Evolutionary conservation across 1,140 invertebrate species (phyloP), one percentile per base, ranked within the genome.

Genomic region (Teleopsis dalmanni): DNA sequence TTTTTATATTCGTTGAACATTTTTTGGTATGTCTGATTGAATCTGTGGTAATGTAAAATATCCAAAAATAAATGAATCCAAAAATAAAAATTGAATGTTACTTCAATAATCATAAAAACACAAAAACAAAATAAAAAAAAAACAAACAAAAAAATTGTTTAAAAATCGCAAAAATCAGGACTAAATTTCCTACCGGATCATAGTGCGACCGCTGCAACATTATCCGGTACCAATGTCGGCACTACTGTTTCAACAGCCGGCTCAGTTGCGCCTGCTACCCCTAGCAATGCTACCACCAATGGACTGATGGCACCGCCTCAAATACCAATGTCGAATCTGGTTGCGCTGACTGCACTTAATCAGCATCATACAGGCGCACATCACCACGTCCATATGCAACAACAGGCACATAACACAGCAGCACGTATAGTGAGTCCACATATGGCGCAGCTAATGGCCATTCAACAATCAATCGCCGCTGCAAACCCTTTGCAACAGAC

Each of bases 241-340:
- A 29, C 44, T 14, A 27, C 45, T 21, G 25, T 21, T 14, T 18
- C 29, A 8, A n/a, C 26, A n/a, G 19, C 58, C 60, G 58, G 51
- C 60, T 37, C 60, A 61, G 51, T 57, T 58, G 73, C 78, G 64
- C 58, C 77, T 63, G 57, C 66, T 43, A 14, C 21, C 16, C 18
- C 36, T 36, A 29, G 25, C 44, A 41, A 60, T 62, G 55, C 54
- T 67, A 36, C 59, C 62, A 52, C 55, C 65, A 36, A 58, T 63
- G 73, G 78, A 66, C 67, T 78, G 68, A 58, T 78, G 63, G 57
- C 69, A 40, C 71, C 86, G 65, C 80, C 81, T 59, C 85, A 87
- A 36, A 86, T 92, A 76, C 88, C 86, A 59, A 83, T 92, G 76
- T 90, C 92, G 75, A 93, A 92, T 74, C 73, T 95, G 59, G 87